Evolutionary conservation across 1,140 invertebrate genomes (phyloP).

Genomic region (Berghia stephanieae): DNA sequence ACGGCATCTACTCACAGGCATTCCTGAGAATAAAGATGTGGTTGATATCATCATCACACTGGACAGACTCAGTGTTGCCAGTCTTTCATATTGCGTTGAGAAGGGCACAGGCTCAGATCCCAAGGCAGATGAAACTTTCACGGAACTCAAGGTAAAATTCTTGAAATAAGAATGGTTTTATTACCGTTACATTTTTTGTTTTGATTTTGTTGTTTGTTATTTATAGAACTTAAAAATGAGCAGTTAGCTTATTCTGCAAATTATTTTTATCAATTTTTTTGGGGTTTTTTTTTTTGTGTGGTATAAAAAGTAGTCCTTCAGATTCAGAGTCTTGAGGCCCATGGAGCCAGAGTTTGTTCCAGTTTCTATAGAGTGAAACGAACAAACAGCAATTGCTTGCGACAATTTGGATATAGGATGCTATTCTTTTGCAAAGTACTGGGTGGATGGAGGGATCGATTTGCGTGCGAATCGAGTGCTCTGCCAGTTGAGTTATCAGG

Average conservation of each 20-base stretch:
- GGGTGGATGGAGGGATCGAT: no score
- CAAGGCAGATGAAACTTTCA: constrained; percentile 30
- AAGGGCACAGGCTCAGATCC: constrained; percentile 10
- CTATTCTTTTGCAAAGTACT: no score
- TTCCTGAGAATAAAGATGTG: constrained; percentile 27
- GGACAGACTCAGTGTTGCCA: constrained; percentile 27
- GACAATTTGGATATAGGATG: no score
- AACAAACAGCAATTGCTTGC: no score
- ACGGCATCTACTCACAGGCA: constrained; percentile 24
- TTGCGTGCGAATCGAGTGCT: no score
- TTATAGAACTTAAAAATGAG: background rate
- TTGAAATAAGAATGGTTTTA: background rate
- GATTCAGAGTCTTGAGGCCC: no score
- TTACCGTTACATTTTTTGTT: background rate
- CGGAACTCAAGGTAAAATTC: constrained; percentile 19
- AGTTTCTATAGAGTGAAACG: no score
- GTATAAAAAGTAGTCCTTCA: no score
- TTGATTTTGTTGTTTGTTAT: background rate
- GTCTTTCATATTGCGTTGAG: constrained; percentile 20
- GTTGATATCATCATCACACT: constrained; percentile 29
- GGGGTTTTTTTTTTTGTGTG: no score
- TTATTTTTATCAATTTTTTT: background rate
- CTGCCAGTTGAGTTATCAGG: no score
- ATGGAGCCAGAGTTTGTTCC: no score
- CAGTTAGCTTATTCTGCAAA: background rate